Conservation (phyloP, 2,113 vertebrate genomes). For the Dromas ardeola region DNA sequence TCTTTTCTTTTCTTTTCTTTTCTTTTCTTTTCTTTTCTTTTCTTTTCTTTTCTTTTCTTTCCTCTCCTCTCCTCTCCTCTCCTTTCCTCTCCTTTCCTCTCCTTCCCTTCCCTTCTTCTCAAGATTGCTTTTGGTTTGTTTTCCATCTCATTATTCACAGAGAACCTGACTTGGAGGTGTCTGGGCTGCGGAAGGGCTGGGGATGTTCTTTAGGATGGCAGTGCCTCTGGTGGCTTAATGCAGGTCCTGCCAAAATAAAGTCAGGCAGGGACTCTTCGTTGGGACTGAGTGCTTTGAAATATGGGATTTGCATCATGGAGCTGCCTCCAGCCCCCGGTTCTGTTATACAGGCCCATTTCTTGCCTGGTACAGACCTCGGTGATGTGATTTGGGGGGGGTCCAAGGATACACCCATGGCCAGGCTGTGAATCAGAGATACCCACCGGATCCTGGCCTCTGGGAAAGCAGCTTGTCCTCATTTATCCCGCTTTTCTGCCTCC, state of each 20-base stretch:
- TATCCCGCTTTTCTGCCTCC: neutral
- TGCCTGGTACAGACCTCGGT: fast-evolving
- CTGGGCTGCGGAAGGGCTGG: neutral
- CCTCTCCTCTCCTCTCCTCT: too few relatives aligned
- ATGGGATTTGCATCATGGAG: fast-evolving
- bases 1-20: too few relatives aligned
- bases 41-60: too few relatives aligned
- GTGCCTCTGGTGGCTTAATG: neutral
- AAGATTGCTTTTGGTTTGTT: neutral
- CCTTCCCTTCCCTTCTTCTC: too few relatives aligned
- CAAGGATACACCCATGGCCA: too few relatives aligned
- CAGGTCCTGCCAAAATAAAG: neutral
- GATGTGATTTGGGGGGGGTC: fast-evolving
- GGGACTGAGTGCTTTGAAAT: neutral
- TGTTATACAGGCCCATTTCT: neutral
- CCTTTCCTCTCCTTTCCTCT: too few relatives aligned
- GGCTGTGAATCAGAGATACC: neutral
- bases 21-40: too few relatives aligned
- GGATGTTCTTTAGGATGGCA: neutral
- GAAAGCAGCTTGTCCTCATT: neutral
- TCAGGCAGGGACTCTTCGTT: fast-evolving
- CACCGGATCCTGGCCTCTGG: neutral
- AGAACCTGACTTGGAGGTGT: neutral
- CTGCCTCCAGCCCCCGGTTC: neutral
- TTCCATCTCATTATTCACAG: neutral